These are phyloP conservation scores for Mesoligia furuncula DNA, from an alignment of 2,888 invertebrate genomes.

Conservation along the genomic window DNA sequence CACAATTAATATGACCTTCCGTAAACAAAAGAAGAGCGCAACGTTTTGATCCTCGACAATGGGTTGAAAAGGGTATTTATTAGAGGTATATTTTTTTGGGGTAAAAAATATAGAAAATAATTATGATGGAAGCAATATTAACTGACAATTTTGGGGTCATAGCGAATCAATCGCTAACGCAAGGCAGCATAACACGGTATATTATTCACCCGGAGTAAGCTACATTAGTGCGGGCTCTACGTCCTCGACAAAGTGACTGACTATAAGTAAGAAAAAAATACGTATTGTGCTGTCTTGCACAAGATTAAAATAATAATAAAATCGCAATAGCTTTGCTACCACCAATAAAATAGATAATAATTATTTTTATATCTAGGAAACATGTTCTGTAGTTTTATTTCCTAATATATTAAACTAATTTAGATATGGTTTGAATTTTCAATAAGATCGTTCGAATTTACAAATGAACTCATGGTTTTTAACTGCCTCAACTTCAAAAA, in stretches of 20 bases:
- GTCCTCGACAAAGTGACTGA: background rate
- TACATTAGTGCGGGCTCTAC: background rate
- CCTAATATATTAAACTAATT: conserved; percentile 66
- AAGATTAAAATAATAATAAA: conserved; percentile 46
- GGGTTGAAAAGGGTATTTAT: conserved; percentile 61
- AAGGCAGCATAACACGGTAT: conserved; percentile 55
- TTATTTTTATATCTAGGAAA: conserved; percentile 62
- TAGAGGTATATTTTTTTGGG: conserved; percentile 43
- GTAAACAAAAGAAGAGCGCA: conserved; percentile 40
- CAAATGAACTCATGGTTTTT: conserved; percentile 55
- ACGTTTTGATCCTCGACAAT: conserved; percentile 55
- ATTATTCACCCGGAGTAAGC: conserved; percentile 1
- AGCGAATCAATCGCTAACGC: conserved; percentile 62
- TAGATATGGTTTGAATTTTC: conserved; percentile 69
- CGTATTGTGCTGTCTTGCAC: conserved; percentile 59
- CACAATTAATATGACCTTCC: conserved; percentile 36
- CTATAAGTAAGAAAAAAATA: background rate
- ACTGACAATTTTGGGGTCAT: conserved; percentile 63
- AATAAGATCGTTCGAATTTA: conserved; percentile 58
- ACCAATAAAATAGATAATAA: conserved; percentile 63
- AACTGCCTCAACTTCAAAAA: conserved; percentile 20
- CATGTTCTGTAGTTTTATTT: conserved; percentile 61
- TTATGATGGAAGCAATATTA: conserved; percentile 61
- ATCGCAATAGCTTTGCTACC: conserved; percentile 68
- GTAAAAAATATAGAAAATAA: conserved; percentile 56